phyloP scores from a whole-genome alignment of 2,113 vertebrate genomes.

The Paramormyrops kingsleyae region DNA sequence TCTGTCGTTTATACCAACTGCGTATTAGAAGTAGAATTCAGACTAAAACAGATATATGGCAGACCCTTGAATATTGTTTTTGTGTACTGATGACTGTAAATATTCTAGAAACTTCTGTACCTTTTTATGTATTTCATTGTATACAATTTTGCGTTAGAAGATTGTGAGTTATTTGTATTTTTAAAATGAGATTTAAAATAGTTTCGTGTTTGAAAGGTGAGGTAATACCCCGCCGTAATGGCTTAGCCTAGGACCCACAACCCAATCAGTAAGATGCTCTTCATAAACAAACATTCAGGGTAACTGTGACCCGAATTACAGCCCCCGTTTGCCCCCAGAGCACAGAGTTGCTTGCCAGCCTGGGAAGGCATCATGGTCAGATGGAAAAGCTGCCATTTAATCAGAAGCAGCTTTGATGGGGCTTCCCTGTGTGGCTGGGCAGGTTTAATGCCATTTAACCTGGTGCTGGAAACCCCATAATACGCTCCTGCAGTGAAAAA shows the following conservation, averaged over 20 bases:
- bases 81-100: not conserved
- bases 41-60: not conserved
- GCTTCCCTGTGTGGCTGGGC: conserved; percentile 20
- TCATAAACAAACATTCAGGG: not conserved
- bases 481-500: conserved; percentile 35
- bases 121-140: not conserved
- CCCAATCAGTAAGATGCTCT: not conserved
- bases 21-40: not conserved
- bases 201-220: not conserved
- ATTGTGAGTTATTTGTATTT: not conserved
- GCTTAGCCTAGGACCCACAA: not conserved
- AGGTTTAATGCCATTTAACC: not conserved
- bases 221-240: not conserved
- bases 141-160: not conserved
- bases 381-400: conserved; percentile 37
- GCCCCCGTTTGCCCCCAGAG: not conserved
- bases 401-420: conserved; percentile 37
- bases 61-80: not conserved
- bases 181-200: not conserved
- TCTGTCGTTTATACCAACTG: not conserved
- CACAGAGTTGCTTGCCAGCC: not conserved
- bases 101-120: not conserved
- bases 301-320: not conserved
- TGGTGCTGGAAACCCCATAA: not conserved
- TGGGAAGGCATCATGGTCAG: conserved; percentile 36